Evolutionary conservation across 2,888 invertebrate species (phyloP).

Genomic region (Tribolium freemani): DNA sequence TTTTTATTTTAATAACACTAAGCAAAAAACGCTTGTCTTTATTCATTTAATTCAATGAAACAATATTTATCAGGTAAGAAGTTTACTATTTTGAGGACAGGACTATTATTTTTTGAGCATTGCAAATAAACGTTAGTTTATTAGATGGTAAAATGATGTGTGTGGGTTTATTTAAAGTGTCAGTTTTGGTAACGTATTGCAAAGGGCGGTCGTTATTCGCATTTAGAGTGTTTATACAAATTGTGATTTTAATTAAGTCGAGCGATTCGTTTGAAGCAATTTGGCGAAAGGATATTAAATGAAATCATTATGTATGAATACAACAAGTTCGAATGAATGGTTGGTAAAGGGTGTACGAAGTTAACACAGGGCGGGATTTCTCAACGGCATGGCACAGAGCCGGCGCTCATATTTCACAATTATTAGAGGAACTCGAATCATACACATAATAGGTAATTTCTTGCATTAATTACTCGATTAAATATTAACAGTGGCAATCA

Average conservation of each 20-base stretch:
- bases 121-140: too few relatives aligned
- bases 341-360: conserved; percentile 43
- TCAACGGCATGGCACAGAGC: conserved; percentile 45
- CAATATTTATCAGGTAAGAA: too few relatives aligned
- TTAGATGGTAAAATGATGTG: not conserved
- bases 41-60: too few relatives aligned
- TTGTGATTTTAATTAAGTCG: conserved; percentile 57
- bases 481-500: conserved; percentile 70
- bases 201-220: conserved; percentile 5
- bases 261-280: conserved; percentile 55
- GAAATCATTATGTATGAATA: conserved; percentile 59
- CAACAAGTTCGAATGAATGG: conserved; percentile 50
- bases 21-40: too few relatives aligned
- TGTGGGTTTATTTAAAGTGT: not conserved
- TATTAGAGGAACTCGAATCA: conserved; percentile 69
- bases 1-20: too few relatives aligned
- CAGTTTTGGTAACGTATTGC: conserved; percentile 5
- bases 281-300: conserved; percentile 56
- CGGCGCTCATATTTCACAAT: conserved; percentile 68
- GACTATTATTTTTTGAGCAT: too few relatives aligned
- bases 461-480: conserved; percentile 71
- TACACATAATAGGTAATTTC: conserved; percentile 71
- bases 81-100: too few relatives aligned
- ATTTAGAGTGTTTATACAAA: conserved; percentile 46
- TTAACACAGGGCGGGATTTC: conserved; percentile 43